Conservation (phyloP, 2,113 vertebrate genomes). For the Callithrix jacchus region DNA sequence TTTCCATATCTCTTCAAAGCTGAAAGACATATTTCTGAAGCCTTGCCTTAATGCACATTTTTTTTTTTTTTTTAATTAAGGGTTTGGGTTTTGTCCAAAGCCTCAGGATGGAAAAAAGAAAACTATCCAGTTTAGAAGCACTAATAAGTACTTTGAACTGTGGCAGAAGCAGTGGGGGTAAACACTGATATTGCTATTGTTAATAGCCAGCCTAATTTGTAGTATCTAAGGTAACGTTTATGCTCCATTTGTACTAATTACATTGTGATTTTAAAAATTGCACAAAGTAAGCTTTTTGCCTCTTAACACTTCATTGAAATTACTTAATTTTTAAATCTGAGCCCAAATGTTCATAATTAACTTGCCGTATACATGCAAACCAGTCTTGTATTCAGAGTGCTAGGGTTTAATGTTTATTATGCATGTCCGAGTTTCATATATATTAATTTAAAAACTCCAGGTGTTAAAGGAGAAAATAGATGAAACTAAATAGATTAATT, state of each 20-base stretch:
- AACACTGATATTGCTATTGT: background rate
- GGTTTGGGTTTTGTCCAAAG: background rate
- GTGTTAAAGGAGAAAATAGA: constrained; percentile 55
- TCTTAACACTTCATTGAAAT: constrained; percentile 21
- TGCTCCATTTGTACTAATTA: constrained; percentile 4
- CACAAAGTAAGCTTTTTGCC: constrained; percentile 7
- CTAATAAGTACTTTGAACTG: background rate
- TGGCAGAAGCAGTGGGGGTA: background rate
- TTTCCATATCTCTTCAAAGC: constrained; percentile 36
- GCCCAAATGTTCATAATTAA: constrained; percentile 16
- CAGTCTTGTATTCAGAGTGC: background rate
- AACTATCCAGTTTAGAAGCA: background rate
- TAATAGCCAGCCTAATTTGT: constrained; percentile 6
- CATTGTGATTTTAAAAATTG: background rate
- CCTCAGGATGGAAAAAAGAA: background rate
- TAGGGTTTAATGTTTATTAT: background rate
- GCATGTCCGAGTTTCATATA: background rate
- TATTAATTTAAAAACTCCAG: constrained; percentile 60
- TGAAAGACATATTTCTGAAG: constrained; percentile 44
- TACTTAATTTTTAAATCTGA: constrained; percentile 23
- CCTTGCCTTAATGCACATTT: background rate
- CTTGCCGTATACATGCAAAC: background rate
- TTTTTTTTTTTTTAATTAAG: background rate
- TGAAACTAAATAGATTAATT: constrained; percentile 53
- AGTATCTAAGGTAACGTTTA: constrained; percentile 15